phyloP scores from a whole-genome alignment of 1,140 invertebrate genomes.

The Cephus cinctus region DNA sequence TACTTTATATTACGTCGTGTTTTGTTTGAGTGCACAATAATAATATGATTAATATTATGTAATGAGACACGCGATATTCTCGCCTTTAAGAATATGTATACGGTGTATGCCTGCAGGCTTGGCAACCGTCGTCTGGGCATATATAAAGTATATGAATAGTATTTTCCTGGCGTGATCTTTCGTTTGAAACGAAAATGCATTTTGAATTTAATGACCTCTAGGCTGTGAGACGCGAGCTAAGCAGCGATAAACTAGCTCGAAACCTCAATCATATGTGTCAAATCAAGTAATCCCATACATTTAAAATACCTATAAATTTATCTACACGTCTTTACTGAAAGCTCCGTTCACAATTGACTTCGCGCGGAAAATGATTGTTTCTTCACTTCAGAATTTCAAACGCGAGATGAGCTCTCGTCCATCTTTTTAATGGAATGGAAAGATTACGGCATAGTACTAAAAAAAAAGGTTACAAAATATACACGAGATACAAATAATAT shows the following conservation, averaged over 20 bases:
- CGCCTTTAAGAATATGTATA: background rate
- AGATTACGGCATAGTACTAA: constrained; percentile 5
- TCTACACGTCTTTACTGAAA: too few species aligned
- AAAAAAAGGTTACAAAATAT: constrained; percentile 18
- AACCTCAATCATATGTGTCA: constrained; percentile 54
- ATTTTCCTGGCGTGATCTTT: constrained; percentile 14
- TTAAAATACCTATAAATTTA: constrained; percentile 39
- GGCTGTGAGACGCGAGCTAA: constrained; percentile 53
- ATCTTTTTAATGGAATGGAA: constrained; percentile 9
- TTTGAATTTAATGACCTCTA: constrained; percentile 43
- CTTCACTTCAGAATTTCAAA: too few species aligned
- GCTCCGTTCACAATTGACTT: too few species aligned
- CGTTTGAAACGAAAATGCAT: constrained; percentile 26
- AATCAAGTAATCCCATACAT: constrained; percentile 46
- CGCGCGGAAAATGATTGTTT: too few species aligned
- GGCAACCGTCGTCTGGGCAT: too few species aligned
- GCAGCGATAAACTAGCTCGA: constrained; percentile 49
- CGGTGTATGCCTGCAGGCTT: constrained; percentile 20
- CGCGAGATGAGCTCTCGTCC: too few species aligned
- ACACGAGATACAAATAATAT: constrained; percentile 38
- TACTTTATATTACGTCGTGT: constrained; percentile 34
- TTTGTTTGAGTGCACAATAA: constrained; percentile 40
- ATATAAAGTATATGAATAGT: too few species aligned
- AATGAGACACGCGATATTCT: too few species aligned
- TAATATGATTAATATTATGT: too few species aligned